Evolutionary conservation across 1,140 invertebrate species (phyloP).

Genomic region (Hyphantria cunea): DNA sequence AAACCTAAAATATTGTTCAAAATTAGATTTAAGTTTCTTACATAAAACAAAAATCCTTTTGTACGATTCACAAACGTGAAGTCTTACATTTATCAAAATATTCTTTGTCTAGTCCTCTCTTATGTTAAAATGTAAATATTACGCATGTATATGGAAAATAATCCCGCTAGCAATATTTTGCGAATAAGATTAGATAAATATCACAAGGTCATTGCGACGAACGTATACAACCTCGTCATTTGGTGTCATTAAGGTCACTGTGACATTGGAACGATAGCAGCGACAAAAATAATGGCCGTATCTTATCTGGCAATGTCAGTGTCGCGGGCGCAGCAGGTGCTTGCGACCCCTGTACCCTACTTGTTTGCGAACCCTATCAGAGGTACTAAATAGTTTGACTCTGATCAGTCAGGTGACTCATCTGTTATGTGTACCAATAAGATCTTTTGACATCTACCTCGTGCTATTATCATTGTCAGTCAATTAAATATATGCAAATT

Average conservation of each 20-base stretch:
- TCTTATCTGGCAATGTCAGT: constrained; percentile 79
- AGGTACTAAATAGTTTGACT: constrained; percentile 25
- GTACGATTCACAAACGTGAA: too few relatives aligned
- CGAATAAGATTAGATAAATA: constrained; percentile 79
- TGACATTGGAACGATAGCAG: constrained; percentile 77
- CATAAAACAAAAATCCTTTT: too few relatives aligned
- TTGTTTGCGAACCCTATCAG: constrained; percentile 42
- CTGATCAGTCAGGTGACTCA: constrained; percentile 33
- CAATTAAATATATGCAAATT: neutral
- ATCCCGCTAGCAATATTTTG: constrained; percentile 70
- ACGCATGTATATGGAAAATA: constrained; percentile 41
- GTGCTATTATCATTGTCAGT: too few relatives aligned
- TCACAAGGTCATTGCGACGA: constrained; percentile 72
- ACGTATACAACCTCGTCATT: constrained; percentile 72
- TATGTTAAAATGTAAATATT: constrained; percentile 30
- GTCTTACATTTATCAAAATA: neutral
- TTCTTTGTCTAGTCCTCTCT: constrained; percentile 16
- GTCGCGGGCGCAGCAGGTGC: constrained; percentile 75
- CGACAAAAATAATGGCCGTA: constrained; percentile 78
- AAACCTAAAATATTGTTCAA: too few relatives aligned
- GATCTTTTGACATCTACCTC: too few relatives aligned
- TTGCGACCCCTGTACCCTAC: constrained; percentile 63
- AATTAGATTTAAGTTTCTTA: too few relatives aligned
- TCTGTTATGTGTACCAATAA: neutral
- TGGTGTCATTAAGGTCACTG: constrained; percentile 78